These are phyloP conservation scores for Zophobas atratus DNA, from an alignment of 1,140 invertebrate genomes.

Conservation along the genomic window DNA sequence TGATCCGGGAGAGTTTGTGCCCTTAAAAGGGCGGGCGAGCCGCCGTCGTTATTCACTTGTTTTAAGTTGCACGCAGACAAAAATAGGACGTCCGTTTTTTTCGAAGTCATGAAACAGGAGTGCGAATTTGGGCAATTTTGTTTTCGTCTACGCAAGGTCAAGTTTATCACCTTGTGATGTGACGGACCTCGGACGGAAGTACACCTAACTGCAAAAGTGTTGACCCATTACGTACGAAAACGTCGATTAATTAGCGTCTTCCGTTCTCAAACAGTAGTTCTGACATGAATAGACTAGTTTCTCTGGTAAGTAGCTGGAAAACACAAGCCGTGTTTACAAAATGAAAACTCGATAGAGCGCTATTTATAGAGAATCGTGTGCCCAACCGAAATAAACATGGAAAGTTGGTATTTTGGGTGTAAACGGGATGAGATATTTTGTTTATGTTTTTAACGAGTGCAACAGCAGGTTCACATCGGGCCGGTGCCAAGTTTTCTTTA, in stretches of 20 bases:
- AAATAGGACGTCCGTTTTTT: neutral
- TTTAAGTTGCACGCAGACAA: slow-evolving; percentile 32
- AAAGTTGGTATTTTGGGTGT: slow-evolving; percentile 11
- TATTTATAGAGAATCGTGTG: slow-evolving; percentile 28
- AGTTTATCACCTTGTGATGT: neutral
- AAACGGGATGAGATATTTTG: slow-evolving; percentile 23
- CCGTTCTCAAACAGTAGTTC: slow-evolving; percentile 3
- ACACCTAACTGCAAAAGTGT: neutral
- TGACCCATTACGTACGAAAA: neutral
- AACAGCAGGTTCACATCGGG: slow-evolving; percentile 8
- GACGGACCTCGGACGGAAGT: neutral
- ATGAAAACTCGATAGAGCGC: neutral
- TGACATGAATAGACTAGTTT: slow-evolving; percentile 4
- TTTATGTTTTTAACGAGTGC: slow-evolving; percentile 25
- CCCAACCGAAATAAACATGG: slow-evolving; percentile 25
- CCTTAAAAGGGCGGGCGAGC: neutral
- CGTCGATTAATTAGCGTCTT: slow-evolving; percentile 15
- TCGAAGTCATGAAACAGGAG: neutral
- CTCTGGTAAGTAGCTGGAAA: neutral
- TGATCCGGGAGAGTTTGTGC: neutral
- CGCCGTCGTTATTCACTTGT: slow-evolving; percentile 29
- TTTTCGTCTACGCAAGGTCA: neutral
- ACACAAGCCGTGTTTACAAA: slow-evolving; percentile 29
- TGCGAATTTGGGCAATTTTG: too few species aligned
- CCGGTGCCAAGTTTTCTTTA: slow-evolving; percentile 6